Conservation (phyloP, 2,113 vertebrate species). For the Zosterops lateralis region DNA sequence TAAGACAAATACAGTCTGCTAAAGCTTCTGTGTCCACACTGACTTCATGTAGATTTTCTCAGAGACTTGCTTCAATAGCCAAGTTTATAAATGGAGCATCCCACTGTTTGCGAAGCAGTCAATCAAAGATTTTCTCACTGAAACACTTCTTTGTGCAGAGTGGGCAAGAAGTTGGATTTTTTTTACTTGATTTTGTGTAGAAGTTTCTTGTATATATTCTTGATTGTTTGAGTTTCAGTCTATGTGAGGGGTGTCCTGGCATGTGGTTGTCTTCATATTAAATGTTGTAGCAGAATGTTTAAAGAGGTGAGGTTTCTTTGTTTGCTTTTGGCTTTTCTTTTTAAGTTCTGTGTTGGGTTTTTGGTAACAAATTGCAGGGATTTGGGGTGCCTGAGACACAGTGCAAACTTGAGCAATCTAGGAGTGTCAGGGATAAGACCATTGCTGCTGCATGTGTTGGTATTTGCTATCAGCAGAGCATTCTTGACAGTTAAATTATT, state of each 20-base stretch:
- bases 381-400: not conserved
- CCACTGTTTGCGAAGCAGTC: not conserved
- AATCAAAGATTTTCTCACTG: not conserved
- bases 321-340: not conserved
- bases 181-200: not conserved
- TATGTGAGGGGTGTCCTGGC: not conserved
- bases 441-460: not conserved
- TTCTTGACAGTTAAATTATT: not conserved
- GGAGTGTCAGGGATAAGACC: not conserved
- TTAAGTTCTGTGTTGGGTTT: not conserved
- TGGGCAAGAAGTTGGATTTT: not conserved
- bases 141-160: not conserved
- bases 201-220: not conserved
- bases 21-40: not conserved
- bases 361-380: not conserved
- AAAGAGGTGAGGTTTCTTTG: not conserved
- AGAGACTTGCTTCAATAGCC: not conserved
- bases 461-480: not conserved
- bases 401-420: not conserved
- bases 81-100: not conserved
- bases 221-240: not conserved
- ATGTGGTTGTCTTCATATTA: not conserved
- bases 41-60: not conserved
- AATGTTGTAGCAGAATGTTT: not conserved
- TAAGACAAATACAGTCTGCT: not conserved